phyloP scores from a whole-genome alignment of 2,888 invertebrate genomes.

The Exocentrus adspersus region DNA sequence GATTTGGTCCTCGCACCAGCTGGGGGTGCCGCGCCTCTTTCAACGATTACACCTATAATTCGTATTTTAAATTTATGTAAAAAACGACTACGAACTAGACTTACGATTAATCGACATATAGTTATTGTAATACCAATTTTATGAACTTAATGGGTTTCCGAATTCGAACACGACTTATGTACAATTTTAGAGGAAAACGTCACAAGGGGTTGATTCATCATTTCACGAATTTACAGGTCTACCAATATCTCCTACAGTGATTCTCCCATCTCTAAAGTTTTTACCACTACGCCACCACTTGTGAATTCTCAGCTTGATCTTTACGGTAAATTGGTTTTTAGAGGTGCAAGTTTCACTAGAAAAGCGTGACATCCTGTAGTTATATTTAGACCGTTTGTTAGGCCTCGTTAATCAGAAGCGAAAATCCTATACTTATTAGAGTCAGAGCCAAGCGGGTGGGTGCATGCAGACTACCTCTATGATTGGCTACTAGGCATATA shows the following conservation, averaged over 20 bases:
- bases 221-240: slow-evolving; percentile 24
- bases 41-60: slow-evolving; percentile 58
- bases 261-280: not conserved
- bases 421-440: slow-evolving; percentile 35
- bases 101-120: slow-evolving; percentile 60
- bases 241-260: slow-evolving; percentile 3
- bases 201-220: slow-evolving; percentile 33
- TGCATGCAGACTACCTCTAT: slow-evolving; percentile 52
- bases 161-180: slow-evolving; percentile 43
- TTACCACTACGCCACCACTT: too few species aligned
- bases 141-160: slow-evolving; percentile 41
- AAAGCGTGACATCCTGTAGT: slow-evolving; percentile 17
- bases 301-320: too few species aligned
- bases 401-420: slow-evolving; percentile 56
- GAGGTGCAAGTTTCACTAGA: not conserved
- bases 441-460: slow-evolving; percentile 50
- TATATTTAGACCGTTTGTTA: slow-evolving; percentile 54
- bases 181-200: slow-evolving; percentile 39
- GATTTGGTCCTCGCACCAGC: slow-evolving; percentile 64
- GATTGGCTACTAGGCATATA: slow-evolving; percentile 41
- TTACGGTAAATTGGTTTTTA: too few species aligned
- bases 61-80: slow-evolving; percentile 55
- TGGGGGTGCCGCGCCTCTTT: slow-evolving; percentile 59
- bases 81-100: slow-evolving; percentile 61
- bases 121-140: slow-evolving; percentile 54